Conservation (phyloP, 2,888 invertebrate genomes). For the Xestia ashworthii region DNA sequence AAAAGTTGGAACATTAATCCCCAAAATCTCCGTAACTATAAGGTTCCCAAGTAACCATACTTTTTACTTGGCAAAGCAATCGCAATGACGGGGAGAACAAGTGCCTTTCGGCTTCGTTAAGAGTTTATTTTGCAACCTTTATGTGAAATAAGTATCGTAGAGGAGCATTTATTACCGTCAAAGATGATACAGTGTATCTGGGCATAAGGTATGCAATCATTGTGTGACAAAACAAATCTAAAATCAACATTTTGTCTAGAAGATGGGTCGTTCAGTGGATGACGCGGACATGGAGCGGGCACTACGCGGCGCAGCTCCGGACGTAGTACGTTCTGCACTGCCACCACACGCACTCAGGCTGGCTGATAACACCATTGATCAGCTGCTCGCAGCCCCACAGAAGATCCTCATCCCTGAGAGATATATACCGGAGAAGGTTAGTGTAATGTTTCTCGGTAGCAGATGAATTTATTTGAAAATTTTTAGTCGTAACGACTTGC, state of each 20-base stretch:
- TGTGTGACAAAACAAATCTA: background rate
- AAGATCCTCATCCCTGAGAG: conserved; percentile 98
- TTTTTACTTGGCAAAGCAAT: too few species aligned
- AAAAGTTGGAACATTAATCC: too few species aligned
- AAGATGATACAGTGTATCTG: too few species aligned
- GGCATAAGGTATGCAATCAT: too few species aligned
- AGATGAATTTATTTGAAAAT: background rate
- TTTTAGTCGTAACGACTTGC: background rate
- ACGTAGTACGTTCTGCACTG: conserved; percentile 96
- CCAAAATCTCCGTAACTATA: too few species aligned
- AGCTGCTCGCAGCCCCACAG: conserved; percentile 95
- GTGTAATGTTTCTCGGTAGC: background rate
- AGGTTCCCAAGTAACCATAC: too few species aligned
- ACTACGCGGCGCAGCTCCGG: conserved; percentile 94
- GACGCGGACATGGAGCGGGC: conserved; percentile 97
- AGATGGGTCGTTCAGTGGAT: conserved; percentile 93
- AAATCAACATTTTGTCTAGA: conserved; percentile 67
- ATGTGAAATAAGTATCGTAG: background rate
- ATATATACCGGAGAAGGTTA: conserved; percentile 96
- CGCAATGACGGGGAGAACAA: too few species aligned
- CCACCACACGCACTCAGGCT: conserved; percentile 89
- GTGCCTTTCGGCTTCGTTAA: too few species aligned
- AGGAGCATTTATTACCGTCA: too few species aligned
- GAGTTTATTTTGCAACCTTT: too few species aligned
- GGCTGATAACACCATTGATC: conserved; percentile 96